Conservation (phyloP, 1,140 invertebrate species). For the Conopomorpha cramerella region DNA sequence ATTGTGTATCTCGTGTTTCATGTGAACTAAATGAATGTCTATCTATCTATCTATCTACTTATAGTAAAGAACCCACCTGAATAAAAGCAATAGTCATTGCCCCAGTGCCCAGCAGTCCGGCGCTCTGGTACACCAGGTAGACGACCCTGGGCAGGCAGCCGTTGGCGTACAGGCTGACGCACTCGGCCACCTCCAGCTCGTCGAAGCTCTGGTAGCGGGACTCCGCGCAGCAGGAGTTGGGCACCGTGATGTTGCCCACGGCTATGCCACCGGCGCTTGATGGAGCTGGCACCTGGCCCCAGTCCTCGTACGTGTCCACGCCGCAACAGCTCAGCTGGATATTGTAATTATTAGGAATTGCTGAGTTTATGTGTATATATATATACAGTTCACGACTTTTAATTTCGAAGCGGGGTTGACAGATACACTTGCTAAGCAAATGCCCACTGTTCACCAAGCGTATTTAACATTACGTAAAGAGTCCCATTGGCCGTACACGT, state of each 20-base stretch:
- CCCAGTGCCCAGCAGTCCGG: slow-evolving; percentile 76
- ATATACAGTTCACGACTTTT: too few relatives aligned
- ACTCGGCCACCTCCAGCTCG: slow-evolving; percentile 17
- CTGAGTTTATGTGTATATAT: too few relatives aligned
- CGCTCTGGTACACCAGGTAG: slow-evolving; percentile 72
- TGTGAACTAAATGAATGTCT: too few relatives aligned
- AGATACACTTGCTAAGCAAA: too few relatives aligned
- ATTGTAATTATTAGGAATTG: too few relatives aligned
- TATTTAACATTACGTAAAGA: too few relatives aligned
- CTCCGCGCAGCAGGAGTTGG: slow-evolving; percentile 62
- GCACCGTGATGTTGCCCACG: slow-evolving; percentile 46
- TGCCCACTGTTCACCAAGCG: too few relatives aligned
- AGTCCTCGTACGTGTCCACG: slow-evolving; percentile 66
- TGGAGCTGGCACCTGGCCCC: slow-evolving; percentile 50
- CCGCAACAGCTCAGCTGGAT: slow-evolving; percentile 80
- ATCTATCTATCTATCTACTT: too few relatives aligned
- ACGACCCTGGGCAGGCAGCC: slow-evolving; percentile 72
- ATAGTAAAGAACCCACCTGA: too few relatives aligned
- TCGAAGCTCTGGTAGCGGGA: slow-evolving; percentile 13
- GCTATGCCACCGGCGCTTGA: slow-evolving; percentile 11
- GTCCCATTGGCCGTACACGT: too few relatives aligned
- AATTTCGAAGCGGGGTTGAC: too few relatives aligned
- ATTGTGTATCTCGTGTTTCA: too few relatives aligned
- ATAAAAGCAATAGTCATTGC: slow-evolving; percentile 81
- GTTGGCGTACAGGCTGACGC: slow-evolving; percentile 49